Evolutionary conservation across 2,888 invertebrate genomes (phyloP), one percentile per base, ranked within the genome.

Genomic region (Phalera bucephala): DNA sequence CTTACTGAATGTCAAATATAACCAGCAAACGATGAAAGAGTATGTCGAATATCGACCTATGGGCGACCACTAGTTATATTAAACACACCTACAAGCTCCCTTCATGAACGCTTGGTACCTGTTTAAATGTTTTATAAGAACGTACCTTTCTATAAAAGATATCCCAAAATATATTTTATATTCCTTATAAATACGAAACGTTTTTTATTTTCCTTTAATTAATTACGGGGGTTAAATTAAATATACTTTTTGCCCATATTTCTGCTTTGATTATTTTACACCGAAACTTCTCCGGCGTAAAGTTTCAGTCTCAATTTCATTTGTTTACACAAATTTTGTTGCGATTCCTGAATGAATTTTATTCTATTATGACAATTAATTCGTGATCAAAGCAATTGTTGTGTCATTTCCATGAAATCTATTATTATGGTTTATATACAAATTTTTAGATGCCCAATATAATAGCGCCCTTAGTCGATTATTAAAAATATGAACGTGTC

Each of bases 171-270:
- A 52, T 44, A 42, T 53, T 59, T 50, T 38, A 45, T 51, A 43
- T 58, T 62, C n/a, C 51, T 56, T 58, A 58, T 42, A 44, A 40
- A 45, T 45, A 40, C 35, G 42, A n/a, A n/a, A n/a, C n/a, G n/a
- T n/a, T n/a, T n/a, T n/a, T n/a, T n/a, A n/a, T n/a, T n/a, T 52
- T 57, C 48, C 31, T 36, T 46, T 61, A 61, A 67, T 67, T 58
- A 57, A 57, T 60, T 67, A 37, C 30, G 37, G 32, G 38, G 54
- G 45, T 52, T 36, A 46, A 62, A 62, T 64, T 49, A 54, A 55
- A 56, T 58, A 48, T 56, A 59, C 45, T 49, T 53, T 25, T 57
- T 49, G 30, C 40, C 45, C 25, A 11, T 41, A 40, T 46, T 62
- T 43, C 42, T 34, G 8, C 30, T 34, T 26, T 33, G 14, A 44